Base-by-base conservation (phyloP, 1,140 invertebrate genomes). In the Lepidurus packardi region DNA sequence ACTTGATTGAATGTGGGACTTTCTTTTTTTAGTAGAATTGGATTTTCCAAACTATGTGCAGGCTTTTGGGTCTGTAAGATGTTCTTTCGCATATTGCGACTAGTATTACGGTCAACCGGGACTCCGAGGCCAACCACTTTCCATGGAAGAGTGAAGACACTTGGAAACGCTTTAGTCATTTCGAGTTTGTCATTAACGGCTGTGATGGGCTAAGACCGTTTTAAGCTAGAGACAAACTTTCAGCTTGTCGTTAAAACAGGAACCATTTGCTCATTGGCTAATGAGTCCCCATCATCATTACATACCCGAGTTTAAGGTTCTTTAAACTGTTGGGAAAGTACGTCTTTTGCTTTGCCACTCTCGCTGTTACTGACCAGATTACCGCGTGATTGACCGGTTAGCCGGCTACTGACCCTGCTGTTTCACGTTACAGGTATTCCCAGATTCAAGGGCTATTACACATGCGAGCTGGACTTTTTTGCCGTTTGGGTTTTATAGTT, bases 391-490 rank as follows among this genome's bases (percentile, higher is more conserved):
- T 65, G 53, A 65, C 53, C 53, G 53, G 53, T 65, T 65, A 65
- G 16, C 53, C 53, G 53, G 53, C 53, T 65, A 65, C 9, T 65
- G 53, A 65, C 53, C 53, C 21, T 65, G 53, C 53, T 21, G 13
- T 65, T 65, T 65, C 53, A 65, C 53, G 53, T 65, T 65, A 65
- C 53, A 65, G 53, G 53, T 65, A 65, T 65, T 65, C 53, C 53
- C 53, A 21, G 6, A 65, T 21, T 65, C 13, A 65, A 16, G 21
- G 53, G 53, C 53, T 65, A 65, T 13, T 65, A 65, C 16, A 65
- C 53, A 65, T 65, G 53, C 53, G 53, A 65, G 53, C 16, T 65
- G 53, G 53, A 65, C 16, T 4, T 65, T 65, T 11, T 65, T 65
- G 53, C 53, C 53, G 53, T 65, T 65, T 65, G 16, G 16, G 16